phyloP scores from a whole-genome alignment of 2,797 vertebrate species.

The Macropus fuliginosus region DNA sequence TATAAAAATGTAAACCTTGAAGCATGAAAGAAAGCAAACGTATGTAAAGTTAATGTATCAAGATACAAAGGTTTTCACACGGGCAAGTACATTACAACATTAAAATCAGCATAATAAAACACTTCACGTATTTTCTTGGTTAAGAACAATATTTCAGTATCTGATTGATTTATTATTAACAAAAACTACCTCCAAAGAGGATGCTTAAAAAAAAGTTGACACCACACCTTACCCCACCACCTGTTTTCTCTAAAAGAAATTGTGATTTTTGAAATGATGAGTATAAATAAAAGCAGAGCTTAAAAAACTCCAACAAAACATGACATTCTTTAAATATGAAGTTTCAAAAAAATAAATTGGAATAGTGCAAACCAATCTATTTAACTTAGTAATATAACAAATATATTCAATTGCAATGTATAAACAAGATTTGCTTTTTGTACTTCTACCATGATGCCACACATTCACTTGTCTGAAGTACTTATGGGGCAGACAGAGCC shows the following conservation, averaged over 20 bases:
- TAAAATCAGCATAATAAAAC: conserved; percentile 60
- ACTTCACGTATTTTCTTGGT: conserved; percentile 63
- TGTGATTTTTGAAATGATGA: conserved; percentile 48
- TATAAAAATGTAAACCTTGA: conserved; percentile 78
- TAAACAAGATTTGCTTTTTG: conserved; percentile 59
- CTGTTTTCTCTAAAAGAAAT: conserved; percentile 65
- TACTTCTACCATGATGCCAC: conserved; percentile 55
- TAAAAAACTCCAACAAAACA: conserved; percentile 74
- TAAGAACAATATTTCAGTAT: conserved; percentile 27
- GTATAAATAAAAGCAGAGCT: conserved; percentile 69
- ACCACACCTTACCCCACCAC: background rate
- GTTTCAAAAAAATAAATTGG: conserved; percentile 67
- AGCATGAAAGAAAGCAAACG: conserved; percentile 75
- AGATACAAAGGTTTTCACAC: conserved; percentile 74
- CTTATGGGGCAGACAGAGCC: conserved; percentile 27
- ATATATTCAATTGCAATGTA: conserved; percentile 46
- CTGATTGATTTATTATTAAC: conserved; percentile 61
- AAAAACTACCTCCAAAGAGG: conserved; percentile 58
- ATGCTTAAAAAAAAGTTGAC: conserved; percentile 63
- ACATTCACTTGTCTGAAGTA: conserved; percentile 44
- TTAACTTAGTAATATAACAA: conserved; percentile 66
- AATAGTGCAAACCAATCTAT: conserved; percentile 71
- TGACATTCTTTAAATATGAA: conserved; percentile 57
- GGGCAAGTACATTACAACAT: conserved; percentile 78
- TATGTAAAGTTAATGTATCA: conserved; percentile 66